Evolutionary conservation across 92 coral and sea anemone genomes (phyloP), one percentile per base, ranked within the genome.

Genomic region (Ricordea florida): DNA sequence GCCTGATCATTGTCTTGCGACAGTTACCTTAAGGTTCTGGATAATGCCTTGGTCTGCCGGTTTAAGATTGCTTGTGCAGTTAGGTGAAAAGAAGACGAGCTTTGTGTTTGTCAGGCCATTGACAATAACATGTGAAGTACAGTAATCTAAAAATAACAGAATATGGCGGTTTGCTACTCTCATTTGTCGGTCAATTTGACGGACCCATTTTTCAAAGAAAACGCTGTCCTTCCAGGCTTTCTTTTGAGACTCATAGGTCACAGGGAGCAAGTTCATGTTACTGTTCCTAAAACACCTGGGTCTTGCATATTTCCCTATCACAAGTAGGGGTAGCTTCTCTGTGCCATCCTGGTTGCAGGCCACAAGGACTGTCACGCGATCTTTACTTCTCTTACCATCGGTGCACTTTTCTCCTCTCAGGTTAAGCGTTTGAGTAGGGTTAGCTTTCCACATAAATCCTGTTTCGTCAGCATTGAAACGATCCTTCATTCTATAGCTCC

Each of bases 51-150:
- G 77, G 46, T 66, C 69, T 7, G 43, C 77, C 22, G 55, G 77
- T 21, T 67, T 76, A 8, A 56, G 59, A 73, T 64, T 76, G 37
- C 74, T 64, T 64, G 60, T 76, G 66, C 83, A 76, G 75, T 48
- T 62, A 45, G 50, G 72, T 36, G 62, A 72, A 66, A 27, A 50
- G 66, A 45, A 74, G 29, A 57, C 21, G 26, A 75, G 14, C 60
- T 59, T 75, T 46, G 40, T 50, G 66, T 63, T 49, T 32, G 66
- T 76, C 73, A 76, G 57, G 44, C 67, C 75, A 40, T 10, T 23
- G 24, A 64, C 83, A 37, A 55, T 50, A 58, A 66, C 46, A 59
- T 63, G 72, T 18, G 66, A 32, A 44, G 74, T 18, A 60, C 84
- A 78, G 70, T 44, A 59, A 49, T 69, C 77, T 45, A 46, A 32